phyloP scores from a whole-genome alignment of 2,888 invertebrate genomes.

The Sipha maydis region DNA sequence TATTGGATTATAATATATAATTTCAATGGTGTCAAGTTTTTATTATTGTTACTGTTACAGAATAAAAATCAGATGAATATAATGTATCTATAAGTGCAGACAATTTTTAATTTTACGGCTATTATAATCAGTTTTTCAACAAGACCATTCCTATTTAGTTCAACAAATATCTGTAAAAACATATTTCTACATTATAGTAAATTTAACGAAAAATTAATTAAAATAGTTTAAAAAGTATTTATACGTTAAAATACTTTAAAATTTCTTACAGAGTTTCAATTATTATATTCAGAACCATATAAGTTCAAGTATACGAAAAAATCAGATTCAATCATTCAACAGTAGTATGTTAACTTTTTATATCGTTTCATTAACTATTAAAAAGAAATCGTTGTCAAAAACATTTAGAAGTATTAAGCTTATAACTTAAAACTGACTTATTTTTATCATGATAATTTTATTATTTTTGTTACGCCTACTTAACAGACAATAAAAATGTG shows the following conservation, averaged over 20 bases:
- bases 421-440: too few species aligned
- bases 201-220: background rate
- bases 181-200: background rate
- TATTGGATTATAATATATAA: background rate
- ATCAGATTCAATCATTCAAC: background rate
- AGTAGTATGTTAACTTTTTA: too few species aligned
- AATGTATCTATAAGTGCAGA: background rate
- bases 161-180: background rate
- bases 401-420: too few species aligned
- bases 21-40: background rate
- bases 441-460: too few species aligned
- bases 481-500: too few species aligned
- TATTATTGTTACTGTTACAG: background rate
- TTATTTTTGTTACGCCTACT: too few species aligned
- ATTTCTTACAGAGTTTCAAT: background rate
- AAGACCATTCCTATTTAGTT: background rate
- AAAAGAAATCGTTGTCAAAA: too few species aligned
- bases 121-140: background rate
- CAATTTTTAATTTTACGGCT: background rate
- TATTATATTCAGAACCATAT: background rate
- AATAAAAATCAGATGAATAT: background rate
- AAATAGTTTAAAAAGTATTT: background rate
- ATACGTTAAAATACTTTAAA: background rate
- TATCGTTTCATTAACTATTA: too few species aligned
- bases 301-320: background rate